Evolutionary conservation across 2,113 vertebrate genomes (phyloP), one percentile per base, ranked within the genome.

Genomic region (Pluvialis apricaria): DNA sequence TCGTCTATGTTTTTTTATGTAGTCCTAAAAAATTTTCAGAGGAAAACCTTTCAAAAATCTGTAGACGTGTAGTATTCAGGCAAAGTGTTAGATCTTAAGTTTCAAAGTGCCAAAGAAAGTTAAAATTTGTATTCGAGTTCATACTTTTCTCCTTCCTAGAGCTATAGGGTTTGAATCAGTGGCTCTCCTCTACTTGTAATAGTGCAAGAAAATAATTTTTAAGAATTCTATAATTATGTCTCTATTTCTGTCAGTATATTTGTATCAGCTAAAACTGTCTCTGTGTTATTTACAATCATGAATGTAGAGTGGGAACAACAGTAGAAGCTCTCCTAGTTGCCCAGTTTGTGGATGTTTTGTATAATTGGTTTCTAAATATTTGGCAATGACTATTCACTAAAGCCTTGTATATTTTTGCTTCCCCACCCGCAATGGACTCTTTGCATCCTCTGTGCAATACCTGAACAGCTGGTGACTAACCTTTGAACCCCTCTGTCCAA

Each of bases 391-490:
- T 87, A 2, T 49, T 91, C 28, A 24, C 8, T 54, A 58, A 69
- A 34, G 22, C 17, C 61, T 71, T 61, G 13, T 20, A 14, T 20
- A 18, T 76, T 90, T 62, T 91, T 68, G 28, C 21, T 57, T 73
- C 58, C 26, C 13, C 8, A 42, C 2, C 4, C 25, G 6, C 28
- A 75, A 34, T 7, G 19, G 14, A 19, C 36, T 64, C 44, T 73
- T 82, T 1, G 3, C 16, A 60, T 82, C 1, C 2, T 34, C 61
- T 76, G 16, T 55, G 62, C 47, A 97, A 97, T 92, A 98, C 94
- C 81, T 97, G 93, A 98, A 95, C 95, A 94, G 82, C 79, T 96
- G 90, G 69, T 93, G 86, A 94, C 94, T 97, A 96, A 96, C 82
- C 96, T 97, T 95, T 71, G 75, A 96, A 95, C 57, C 61, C 61